These are phyloP conservation scores for Nothocercus julius DNA, from an alignment of 2,113 vertebrate genomes.

Conservation along the genomic window DNA sequence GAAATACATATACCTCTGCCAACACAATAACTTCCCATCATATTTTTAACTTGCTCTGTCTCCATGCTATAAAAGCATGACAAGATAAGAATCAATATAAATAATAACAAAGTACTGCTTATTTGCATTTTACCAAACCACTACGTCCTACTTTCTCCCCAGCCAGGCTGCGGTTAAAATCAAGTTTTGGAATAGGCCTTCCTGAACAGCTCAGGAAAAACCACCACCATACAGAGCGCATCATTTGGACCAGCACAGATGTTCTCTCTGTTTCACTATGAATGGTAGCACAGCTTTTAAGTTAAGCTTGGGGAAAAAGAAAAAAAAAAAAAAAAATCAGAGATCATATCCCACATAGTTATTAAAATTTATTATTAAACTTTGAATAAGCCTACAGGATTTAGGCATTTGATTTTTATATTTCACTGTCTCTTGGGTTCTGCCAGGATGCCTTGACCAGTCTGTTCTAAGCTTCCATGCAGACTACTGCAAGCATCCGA, in stretches of 20 bases:
- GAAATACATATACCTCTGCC: constrained; percentile 17
- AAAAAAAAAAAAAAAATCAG: neutral
- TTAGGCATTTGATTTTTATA: neutral
- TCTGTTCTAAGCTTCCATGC: neutral
- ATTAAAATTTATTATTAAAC: neutral
- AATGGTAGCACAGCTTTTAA: neutral
- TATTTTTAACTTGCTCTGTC: constrained; percentile 25
- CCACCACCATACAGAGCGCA: neutral
- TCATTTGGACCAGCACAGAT: neutral
- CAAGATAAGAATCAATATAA: neutral
- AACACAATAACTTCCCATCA: neutral
- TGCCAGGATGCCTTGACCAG: neutral
- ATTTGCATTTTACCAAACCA: neutral
- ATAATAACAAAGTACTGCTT: neutral
- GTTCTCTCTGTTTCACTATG: neutral
- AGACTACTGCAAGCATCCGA: neutral
- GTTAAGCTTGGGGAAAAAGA: neutral
- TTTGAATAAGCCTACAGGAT: neutral
- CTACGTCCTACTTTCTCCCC: neutral
- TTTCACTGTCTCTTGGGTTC: neutral
- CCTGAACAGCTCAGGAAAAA: neutral
- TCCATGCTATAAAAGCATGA: neutral
- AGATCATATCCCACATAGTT: neutral
- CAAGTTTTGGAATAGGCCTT: neutral
- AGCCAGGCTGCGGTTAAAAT: neutral